phyloP scores from a whole-genome alignment of 2,797 vertebrate species.

The Ara ararauna region DNA sequence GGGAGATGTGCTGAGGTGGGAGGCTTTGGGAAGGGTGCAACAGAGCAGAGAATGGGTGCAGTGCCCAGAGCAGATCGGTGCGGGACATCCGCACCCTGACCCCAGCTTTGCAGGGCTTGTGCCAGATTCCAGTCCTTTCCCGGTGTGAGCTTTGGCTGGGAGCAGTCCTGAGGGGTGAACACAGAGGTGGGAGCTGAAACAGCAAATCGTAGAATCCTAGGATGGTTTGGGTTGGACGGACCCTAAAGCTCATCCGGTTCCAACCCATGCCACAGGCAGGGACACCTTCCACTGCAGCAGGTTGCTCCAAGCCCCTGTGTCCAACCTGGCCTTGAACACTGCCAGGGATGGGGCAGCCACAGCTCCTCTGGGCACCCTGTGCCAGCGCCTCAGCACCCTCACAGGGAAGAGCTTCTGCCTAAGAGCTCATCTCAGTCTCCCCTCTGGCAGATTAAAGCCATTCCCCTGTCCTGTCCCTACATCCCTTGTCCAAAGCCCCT shows the following conservation, averaged over 20 bases:
- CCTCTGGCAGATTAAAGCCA: too few species aligned
- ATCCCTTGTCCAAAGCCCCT: too few species aligned
- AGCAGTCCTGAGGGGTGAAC: neutral
- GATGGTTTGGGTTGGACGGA: neutral
- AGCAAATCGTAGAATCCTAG: neutral
- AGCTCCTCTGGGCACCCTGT: too few species aligned
- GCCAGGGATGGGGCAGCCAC: too few species aligned
- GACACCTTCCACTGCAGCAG: neutral
- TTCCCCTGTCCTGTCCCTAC: too few species aligned
- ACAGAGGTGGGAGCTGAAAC: neutral
- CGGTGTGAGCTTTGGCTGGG: fast-evolving
- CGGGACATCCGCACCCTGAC: fast-evolving
- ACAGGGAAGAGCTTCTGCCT: too few species aligned
- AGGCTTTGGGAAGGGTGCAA: neutral
- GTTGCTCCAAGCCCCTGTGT: neutral
- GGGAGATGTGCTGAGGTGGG: neutral
- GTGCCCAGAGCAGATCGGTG: neutral
- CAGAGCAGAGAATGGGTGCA: neutral
- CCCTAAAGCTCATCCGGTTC: neutral
- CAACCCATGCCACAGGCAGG: neutral
- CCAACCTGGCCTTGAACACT: too few species aligned
- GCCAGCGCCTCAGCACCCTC: too few species aligned
- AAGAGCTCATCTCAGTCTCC: too few species aligned
- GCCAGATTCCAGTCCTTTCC: neutral
- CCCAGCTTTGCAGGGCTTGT: neutral